These are phyloP conservation scores for Alethe castanea DNA, from an alignment of 2,113 vertebrate species.

Conservation along the genomic window DNA sequence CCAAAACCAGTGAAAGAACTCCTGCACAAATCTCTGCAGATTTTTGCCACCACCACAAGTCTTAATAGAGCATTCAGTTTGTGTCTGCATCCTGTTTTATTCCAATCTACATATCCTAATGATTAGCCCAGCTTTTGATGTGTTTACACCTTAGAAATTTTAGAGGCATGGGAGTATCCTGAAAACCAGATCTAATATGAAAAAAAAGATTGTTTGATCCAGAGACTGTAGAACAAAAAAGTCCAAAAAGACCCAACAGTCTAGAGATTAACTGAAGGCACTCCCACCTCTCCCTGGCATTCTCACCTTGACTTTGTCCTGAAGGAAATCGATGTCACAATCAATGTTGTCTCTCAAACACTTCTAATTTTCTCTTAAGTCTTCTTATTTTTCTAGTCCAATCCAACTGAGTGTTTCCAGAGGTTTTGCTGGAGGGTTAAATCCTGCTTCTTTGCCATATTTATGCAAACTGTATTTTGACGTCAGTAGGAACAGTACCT, in stretches of 20 bases:
- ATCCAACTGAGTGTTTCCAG: neutral
- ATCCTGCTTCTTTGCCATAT: neutral
- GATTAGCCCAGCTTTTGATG: neutral
- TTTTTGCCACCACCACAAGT: neutral
- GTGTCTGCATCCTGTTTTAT: neutral
- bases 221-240: neutral
- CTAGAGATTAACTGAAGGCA: neutral
- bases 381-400: neutral
- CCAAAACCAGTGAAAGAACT: neutral
- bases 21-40: neutral
- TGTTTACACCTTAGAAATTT: neutral
- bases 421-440: neutral
- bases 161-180: neutral
- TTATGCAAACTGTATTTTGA: neutral
- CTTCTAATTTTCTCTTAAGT: neutral
- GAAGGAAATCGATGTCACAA: fast-evolving
- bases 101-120: neutral
- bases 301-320: neutral
- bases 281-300: neutral
- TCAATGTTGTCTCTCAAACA: neutral
- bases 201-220: neutral
- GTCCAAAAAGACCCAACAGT: neutral
- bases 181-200: neutral
- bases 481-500: neutral
- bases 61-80: conserved; percentile 24